A percentile compares a stretch with the other conserved stretches of the same genome.
phyloP scores from a whole-genome alignment of 2,113 vertebrate genomes.

The Urocynchramus pylzowi region DNA sequence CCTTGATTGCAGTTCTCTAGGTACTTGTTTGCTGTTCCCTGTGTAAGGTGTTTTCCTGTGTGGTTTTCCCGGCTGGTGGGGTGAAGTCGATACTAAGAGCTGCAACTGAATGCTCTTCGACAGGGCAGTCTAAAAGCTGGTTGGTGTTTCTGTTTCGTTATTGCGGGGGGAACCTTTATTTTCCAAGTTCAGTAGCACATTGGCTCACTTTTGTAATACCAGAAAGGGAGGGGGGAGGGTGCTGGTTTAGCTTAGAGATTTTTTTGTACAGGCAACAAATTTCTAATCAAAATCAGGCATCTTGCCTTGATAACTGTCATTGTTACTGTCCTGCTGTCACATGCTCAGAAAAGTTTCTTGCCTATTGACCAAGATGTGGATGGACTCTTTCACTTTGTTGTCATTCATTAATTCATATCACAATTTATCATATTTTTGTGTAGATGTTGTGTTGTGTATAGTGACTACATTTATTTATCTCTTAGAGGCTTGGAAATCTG shows the following conservation, averaged over 20 bases:
- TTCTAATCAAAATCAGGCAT: background rate
- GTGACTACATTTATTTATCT: background rate
- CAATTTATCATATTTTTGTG: rapidly evolving
- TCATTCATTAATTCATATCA: rapidly evolving
- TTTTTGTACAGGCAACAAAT: background rate
- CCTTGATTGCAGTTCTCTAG: background rate
- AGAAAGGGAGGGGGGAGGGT: background rate
- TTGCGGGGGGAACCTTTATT: background rate
- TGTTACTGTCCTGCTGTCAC: background rate
- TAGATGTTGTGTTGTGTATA: rapidly evolving
- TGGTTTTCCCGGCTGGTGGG: background rate
- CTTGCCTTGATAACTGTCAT: rapidly evolving
- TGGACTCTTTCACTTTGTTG: background rate
- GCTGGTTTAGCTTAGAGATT: background rate
- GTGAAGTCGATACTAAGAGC: background rate
- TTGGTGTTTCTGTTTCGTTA: background rate
- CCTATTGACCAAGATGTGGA: background rate
- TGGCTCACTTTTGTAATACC: background rate
- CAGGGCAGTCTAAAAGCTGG: background rate
- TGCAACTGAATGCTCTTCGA: background rate
- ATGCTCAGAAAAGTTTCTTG: background rate
- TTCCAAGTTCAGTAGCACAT: background rate
- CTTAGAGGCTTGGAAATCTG: background rate
- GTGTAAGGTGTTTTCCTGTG: background rate
- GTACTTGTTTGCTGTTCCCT: rapidly evolving